phyloP scores from a whole-genome alignment of 1,140 invertebrate species.

The Euura lappo region DNA sequence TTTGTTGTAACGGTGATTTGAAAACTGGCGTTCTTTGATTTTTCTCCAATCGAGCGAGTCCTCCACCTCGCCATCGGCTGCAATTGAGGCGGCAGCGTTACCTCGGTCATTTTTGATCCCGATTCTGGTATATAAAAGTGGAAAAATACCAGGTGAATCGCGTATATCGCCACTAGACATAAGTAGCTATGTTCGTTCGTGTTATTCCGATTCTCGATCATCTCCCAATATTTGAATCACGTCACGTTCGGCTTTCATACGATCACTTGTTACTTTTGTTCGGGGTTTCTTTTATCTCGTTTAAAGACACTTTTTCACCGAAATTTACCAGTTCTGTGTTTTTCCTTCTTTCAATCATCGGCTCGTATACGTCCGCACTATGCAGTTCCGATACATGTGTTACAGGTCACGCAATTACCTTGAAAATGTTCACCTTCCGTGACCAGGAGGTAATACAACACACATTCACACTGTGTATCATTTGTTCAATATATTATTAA shows the following conservation, averaged over 20 bases:
- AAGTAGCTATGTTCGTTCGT: slow-evolving; percentile 28
- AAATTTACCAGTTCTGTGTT: background rate
- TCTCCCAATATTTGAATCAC: background rate
- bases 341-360: background rate
- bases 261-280: too few relatives aligned
- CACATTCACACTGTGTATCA: too few relatives aligned
- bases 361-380: background rate
- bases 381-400: background rate
- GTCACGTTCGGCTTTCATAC: too few relatives aligned
- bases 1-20: background rate
- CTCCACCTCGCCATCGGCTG: background rate
- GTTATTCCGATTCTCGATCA: slow-evolving; percentile 8
- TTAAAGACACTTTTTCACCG: background rate
- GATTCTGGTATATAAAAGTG: slow-evolving; percentile 19
- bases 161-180: slow-evolving; percentile 29
- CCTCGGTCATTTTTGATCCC: background rate
- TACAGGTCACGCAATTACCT: background rate
- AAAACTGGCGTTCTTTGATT: too few relatives aligned
- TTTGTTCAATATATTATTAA: too few relatives aligned
- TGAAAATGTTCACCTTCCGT: too few relatives aligned
- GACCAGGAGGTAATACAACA: too few relatives aligned
- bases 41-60: background rate
- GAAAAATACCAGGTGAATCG: slow-evolving; percentile 25
- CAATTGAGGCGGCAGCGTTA: slow-evolving; percentile 12
- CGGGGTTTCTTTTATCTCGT: too few relatives aligned